Conservation (phyloP, 2,888 invertebrate genomes). For the Helleia helle region DNA sequence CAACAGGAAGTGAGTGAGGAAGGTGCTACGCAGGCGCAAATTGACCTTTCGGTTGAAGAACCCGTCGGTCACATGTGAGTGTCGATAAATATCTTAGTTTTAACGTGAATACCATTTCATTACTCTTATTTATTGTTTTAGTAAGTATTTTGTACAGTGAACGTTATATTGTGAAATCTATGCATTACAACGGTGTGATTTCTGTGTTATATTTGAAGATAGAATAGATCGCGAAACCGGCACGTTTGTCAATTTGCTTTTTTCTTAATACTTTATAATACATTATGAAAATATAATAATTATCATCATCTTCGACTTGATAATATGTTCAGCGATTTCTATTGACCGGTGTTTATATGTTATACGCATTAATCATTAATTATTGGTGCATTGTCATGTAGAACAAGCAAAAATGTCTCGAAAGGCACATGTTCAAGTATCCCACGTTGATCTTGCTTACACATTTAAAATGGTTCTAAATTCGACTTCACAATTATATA, state of each 20-base stretch:
- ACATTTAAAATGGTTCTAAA: neutral
- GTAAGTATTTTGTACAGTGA: slow-evolving; percentile 69
- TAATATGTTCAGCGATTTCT: slow-evolving; percentile 29
- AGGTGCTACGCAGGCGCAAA: slow-evolving; percentile 81
- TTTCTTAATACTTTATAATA: too few species aligned
- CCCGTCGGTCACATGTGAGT: slow-evolving; percentile 95
- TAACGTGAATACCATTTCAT: slow-evolving; percentile 59
- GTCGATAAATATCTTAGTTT: slow-evolving; percentile 75
- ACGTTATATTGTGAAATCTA: slow-evolving; percentile 52
- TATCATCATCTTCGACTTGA: slow-evolving; percentile 17
- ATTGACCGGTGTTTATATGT: slow-evolving; percentile 1
- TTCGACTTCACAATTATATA: neutral
- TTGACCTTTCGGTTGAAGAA: slow-evolving; percentile 88
- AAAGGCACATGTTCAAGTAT: slow-evolving; percentile 4
- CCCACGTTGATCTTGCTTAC: slow-evolving; percentile 1
- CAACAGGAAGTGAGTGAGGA: slow-evolving; percentile 71
- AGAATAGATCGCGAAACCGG: slow-evolving; percentile 58
- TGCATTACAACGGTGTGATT: slow-evolving; percentile 46
- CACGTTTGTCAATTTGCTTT: slow-evolving; percentile 64
- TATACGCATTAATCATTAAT: slow-evolving; percentile 2
- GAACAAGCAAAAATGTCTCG: slow-evolving; percentile 9
- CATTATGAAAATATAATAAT: too few species aligned
- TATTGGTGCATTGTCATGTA: slow-evolving; percentile 5
- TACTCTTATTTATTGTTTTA: slow-evolving; percentile 56
- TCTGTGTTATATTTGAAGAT: slow-evolving; percentile 56